phyloP scores from a whole-genome alignment of 2,888 invertebrate genomes.

The Diaperis boleti region DNA sequence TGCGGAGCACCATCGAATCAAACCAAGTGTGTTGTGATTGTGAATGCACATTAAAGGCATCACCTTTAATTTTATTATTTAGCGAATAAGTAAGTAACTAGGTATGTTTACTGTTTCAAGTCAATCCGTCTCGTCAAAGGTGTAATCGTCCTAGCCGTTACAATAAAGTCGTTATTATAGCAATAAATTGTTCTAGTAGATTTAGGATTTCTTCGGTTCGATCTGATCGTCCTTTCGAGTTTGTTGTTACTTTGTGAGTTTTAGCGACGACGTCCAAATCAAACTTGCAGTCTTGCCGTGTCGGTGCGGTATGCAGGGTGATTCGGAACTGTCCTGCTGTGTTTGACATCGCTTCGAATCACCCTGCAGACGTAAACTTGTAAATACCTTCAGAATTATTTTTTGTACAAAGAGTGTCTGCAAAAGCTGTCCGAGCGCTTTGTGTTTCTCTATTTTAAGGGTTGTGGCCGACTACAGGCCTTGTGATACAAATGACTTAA shows the following conservation, averaged over 20 bases:
- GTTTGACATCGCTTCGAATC: no score
- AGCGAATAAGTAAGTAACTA: conserved; percentile 46
- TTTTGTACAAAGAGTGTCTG: conserved; percentile 38
- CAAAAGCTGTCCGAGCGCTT: conserved; percentile 37
- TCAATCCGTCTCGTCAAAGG: conserved; percentile 52
- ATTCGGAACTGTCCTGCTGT: no score
- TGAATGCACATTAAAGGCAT: background rate
- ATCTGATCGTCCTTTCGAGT: background rate
- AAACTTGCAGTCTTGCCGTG: conserved; percentile 21
- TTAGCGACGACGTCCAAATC: conserved; percentile 20
- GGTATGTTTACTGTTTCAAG: conserved; percentile 52
- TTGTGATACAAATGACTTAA: conserved; percentile 50
- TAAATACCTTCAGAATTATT: conserved; percentile 21
- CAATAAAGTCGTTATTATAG: conserved; percentile 52
- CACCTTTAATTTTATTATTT: conserved; percentile 41
- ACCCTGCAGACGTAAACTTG: conserved; percentile 22
- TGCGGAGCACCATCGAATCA: conserved; percentile 44
- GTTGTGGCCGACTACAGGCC: conserved; percentile 46
- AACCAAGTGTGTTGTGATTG: conserved; percentile 28
- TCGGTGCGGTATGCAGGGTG: no score
- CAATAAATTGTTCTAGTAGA: conserved; percentile 33
- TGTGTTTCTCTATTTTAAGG: conserved; percentile 46
- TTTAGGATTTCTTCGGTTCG: conserved; percentile 1
- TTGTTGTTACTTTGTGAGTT: conserved; percentile 21
- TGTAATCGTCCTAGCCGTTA: conserved; percentile 53